Conservation (phyloP, 2,888 invertebrate genomes). For the Ochropleura plecta region DNA sequence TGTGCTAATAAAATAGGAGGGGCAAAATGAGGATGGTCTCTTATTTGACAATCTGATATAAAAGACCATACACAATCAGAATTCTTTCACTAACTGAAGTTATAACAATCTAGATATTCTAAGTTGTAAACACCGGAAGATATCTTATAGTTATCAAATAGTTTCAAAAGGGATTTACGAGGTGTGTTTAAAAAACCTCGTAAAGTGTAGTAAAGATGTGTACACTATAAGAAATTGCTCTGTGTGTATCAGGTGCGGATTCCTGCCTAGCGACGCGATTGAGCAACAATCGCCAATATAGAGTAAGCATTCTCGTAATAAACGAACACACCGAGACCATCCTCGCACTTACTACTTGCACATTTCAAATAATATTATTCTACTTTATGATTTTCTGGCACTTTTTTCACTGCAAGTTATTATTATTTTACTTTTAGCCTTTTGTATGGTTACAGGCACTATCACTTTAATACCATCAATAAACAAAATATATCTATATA, state of each 20-base stretch:
- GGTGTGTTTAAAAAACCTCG: slow-evolving; percentile 16
- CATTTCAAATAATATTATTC: slow-evolving; percentile 44
- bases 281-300: slow-evolving; percentile 89
- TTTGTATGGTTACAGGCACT: slow-evolving; percentile 41
- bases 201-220: slow-evolving; percentile 49
- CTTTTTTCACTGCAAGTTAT: slow-evolving; percentile 59
- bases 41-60: slow-evolving; percentile 27
- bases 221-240: slow-evolving; percentile 73
- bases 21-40: slow-evolving; percentile 66
- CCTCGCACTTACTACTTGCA: slow-evolving; percentile 69
- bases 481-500: slow-evolving; percentile 15
- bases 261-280: slow-evolving; percentile 89
- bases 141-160: slow-evolving; percentile 46
- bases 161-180: slow-evolving; percentile 25
- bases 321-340: slow-evolving; percentile 67
- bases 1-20: slow-evolving; percentile 47
- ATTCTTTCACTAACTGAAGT: slow-evolving; percentile 1
- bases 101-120: background rate
- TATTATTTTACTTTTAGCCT: slow-evolving; percentile 49
- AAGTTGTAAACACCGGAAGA: slow-evolving; percentile 30
- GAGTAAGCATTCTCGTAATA: slow-evolving; percentile 85
- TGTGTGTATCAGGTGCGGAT: slow-evolving; percentile 89
- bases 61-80: slow-evolving; percentile 33
- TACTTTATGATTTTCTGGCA: slow-evolving; percentile 58
- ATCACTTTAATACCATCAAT: slow-evolving; percentile 18